These are phyloP conservation scores for Heliocidaris tuberculata DNA, from an alignment of 35 echinoderm and acorn worm genomes.

Conservation along the genomic window DNA sequence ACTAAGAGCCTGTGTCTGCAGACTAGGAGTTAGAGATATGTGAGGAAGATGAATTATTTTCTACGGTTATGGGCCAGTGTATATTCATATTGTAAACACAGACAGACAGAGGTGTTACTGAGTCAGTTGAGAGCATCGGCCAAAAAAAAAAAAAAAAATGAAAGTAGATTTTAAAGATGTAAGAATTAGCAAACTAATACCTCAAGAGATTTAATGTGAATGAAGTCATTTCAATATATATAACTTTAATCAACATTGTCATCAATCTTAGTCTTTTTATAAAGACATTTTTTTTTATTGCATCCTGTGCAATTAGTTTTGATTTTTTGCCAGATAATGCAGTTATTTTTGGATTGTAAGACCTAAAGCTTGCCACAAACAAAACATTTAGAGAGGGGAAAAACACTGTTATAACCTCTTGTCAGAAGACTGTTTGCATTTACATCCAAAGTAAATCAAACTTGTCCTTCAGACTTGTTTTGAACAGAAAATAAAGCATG, in stretches of 20 bases:
- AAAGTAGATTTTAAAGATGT: not conserved
- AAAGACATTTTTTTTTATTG: not conserved
- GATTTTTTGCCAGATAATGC: not conserved
- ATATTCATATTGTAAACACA: constrained; percentile 1
- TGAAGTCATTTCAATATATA: not conserved
- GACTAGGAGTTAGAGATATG: not conserved
- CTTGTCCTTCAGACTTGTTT: not conserved
- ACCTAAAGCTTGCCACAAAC: not conserved
- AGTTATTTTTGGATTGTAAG: not conserved
- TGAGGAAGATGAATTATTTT: constrained; percentile 10
- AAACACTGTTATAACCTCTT: not conserved
- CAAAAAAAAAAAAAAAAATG: not conserved
- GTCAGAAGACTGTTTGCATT: not conserved
- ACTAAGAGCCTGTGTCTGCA: not conserved
- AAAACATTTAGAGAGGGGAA: not conserved
- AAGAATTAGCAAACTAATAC: not conserved
- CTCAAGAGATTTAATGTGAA: not conserved
- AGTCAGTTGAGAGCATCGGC: not conserved
- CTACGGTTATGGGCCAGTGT: not conserved
- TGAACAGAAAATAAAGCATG: not conserved
- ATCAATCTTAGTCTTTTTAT: not conserved
- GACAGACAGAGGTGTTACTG: not conserved
- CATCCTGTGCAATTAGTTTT: not conserved
- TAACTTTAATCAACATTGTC: not conserved
- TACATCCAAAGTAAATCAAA: not conserved